These are phyloP conservation scores for Parauchenoglanis ngamensis DNA, from an alignment of 2,797 vertebrate genomes.

Conservation along the genomic window DNA sequence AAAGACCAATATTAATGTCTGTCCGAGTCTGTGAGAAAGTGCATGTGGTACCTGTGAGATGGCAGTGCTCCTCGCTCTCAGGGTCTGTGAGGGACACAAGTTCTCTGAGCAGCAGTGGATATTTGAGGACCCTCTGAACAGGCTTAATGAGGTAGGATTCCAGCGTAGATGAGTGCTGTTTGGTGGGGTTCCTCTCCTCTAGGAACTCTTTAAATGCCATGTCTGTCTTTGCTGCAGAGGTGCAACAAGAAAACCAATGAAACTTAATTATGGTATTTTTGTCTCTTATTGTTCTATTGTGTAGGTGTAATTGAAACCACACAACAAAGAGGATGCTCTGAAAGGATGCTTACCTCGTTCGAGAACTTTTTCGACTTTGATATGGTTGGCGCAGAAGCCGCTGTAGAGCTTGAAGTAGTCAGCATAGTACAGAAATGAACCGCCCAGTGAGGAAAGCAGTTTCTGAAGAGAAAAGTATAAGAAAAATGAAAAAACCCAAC, in stretches of 20 bases:
- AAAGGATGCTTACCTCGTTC: conserved; percentile 81
- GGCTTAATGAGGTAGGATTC: conserved; percentile 98
- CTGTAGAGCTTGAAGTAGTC: conserved; percentile 98
- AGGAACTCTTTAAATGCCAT: conserved; percentile 88
- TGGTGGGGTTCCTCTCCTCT: conserved; percentile 88
- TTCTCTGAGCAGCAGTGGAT: conserved; percentile 89
- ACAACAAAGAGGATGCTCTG: background rate
- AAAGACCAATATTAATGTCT: background rate
- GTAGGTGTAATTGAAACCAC: background rate
- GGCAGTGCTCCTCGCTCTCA: conserved; percentile 88
- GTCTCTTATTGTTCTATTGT: background rate
- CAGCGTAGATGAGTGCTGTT: conserved; percentile 92
- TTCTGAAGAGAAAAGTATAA: conserved; percentile 70
- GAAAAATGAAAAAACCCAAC: background rate
- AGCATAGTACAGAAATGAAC: conserved; percentile 93
- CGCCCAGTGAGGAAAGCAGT: conserved; percentile 89
- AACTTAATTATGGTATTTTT: background rate
- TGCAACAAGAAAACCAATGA: background rate
- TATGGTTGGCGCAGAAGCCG: conserved; percentile 94
- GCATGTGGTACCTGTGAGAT: conserved; percentile 81
- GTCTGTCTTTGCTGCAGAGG: conserved; percentile 85
- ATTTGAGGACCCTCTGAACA: conserved; percentile 93
- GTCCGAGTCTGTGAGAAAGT: background rate
- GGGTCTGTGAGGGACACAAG: conserved; percentile 87
- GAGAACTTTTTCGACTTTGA: conserved; percentile 95